Base-by-base conservation (phyloP, 2,113 vertebrate species). In the Erythrocercus mccallii region DNA sequence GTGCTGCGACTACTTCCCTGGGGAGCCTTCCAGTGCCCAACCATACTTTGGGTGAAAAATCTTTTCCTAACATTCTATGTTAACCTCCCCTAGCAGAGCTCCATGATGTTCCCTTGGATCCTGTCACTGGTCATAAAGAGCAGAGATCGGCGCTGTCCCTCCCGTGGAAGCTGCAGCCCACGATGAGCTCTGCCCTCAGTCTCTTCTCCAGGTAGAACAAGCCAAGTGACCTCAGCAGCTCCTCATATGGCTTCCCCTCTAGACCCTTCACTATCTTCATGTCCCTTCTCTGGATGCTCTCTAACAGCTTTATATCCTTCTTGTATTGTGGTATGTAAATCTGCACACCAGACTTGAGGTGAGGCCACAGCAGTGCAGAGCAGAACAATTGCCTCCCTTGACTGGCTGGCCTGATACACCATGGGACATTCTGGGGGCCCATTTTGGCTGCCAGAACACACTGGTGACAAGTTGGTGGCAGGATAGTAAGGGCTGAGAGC, bases 311-410 rank as follows among this genome's bases (percentile, higher is more conserved):
- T 54, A 54, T 42, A 47, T 19, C 14, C 25, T 53, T 81, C 28
- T 60, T 48, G 35, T 27, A 48, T 16, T 54, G n/a, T 33, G n/a
- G 25, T 18, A 31, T 30, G 27, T 61, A 56, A 56, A 70, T 33
- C 48, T 24, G 22, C 48, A 83, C 56, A 48, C 27, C 15, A 31
- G 48, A 48, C 40, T 15, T 21, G 35, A 54, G 47, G 9, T 35
- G 54, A 81, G 47, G 40, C n/a, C 38, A n/a, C 56, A 47, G 12
- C 40, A 76, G 25, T 1, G 14, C 45, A 61, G 61, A 76, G 47
- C 47, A 48, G 53, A 38, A 68, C 0, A 0, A 53, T 22, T 78
- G 22, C 25, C 16, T 61, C 45, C 18, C n/a, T 5, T 2, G 6
- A 18, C 30, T 4, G 0, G 38, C 38, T 40, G 24, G 53, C 31